A percentile compares a stretch with the other conserved stretches of the same genome.
phyloP scores from a whole-genome alignment of 92 coral and sea anemone species.

The Isaurus tuberculatus region DNA sequence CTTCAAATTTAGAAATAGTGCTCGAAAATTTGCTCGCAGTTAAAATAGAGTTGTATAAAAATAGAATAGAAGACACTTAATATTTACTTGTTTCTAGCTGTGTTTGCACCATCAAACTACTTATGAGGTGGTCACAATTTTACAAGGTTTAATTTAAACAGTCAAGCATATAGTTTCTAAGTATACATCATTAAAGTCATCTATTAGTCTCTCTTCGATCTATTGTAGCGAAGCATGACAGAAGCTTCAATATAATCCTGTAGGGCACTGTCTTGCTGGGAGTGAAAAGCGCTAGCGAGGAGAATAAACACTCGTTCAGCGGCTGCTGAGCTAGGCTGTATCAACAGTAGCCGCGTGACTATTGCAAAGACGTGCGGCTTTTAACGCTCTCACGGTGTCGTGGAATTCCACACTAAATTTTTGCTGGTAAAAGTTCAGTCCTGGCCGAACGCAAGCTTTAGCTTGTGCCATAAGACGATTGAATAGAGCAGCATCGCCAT shows the following conservation, averaged over 20 bases:
- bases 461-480: no score
- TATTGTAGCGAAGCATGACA: slow-evolving; percentile 33
- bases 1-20: no score
- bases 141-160: slow-evolving; percentile 27
- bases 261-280: slow-evolving; percentile 20
- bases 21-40: slow-evolving; percentile 32
- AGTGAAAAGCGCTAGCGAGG: slow-evolving; percentile 26
- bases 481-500: slow-evolving; percentile 51
- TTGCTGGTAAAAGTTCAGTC: slow-evolving; percentile 53
- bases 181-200: slow-evolving; percentile 44
- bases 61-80: no score
- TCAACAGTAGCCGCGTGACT: slow-evolving; percentile 60
- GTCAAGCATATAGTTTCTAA: slow-evolving; percentile 46
- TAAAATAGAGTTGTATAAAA: slow-evolving; percentile 16
- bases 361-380: slow-evolving; percentile 49
- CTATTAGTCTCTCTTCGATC: slow-evolving; percentile 16
- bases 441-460: no score
- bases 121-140: slow-evolving; percentile 22
- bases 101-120: slow-evolving; percentile 14
- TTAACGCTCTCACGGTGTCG: slow-evolving; percentile 63
- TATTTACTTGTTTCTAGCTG: slow-evolving; percentile 7
- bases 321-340: slow-evolving; percentile 32
- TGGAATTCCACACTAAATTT: slow-evolving; percentile 44
- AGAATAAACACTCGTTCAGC: slow-evolving; percentile 38
- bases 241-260: slow-evolving; percentile 42